Conservation (phyloP, 2,888 invertebrate genomes). For the Notodonta ziczac region DNA sequence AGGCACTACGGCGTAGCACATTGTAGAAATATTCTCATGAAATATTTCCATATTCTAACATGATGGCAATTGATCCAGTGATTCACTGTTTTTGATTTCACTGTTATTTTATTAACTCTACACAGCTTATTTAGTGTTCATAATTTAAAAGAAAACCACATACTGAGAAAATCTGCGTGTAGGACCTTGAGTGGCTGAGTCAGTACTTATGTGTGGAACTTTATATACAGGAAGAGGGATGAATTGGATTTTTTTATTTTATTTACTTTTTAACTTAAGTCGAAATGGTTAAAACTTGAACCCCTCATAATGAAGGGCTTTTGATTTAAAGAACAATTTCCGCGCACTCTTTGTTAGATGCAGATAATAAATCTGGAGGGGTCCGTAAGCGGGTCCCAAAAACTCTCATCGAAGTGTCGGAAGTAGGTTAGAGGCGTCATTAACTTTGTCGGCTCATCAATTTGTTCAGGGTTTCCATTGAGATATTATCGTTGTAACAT, state of each 20-base stretch:
- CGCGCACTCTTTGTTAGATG: conserved; percentile 25
- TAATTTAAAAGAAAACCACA: too few relatives aligned
- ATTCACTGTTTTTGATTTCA: too few relatives aligned
- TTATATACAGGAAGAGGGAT: not conserved
- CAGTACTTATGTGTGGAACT: not conserved
- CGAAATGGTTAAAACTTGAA: conserved; percentile 17
- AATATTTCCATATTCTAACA: not conserved
- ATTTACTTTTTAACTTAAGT: conserved; percentile 4
- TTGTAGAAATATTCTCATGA: conserved; percentile 19
- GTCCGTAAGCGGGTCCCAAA: conserved; percentile 20
- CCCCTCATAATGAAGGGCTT: conserved; percentile 19
- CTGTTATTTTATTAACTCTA: too few relatives aligned
- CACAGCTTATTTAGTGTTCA: too few relatives aligned
- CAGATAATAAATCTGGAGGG: conserved; percentile 31
- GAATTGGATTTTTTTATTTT: too few relatives aligned
- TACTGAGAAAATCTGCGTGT: not conserved
- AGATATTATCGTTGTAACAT: not conserved
- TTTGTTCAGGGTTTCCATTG: conserved; percentile 8
- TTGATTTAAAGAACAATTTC: conserved; percentile 36
- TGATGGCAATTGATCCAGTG: too few relatives aligned
- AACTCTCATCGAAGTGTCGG: conserved; percentile 21
- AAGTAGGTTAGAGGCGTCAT: not conserved
- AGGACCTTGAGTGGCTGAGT: not conserved
- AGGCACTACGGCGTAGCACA: conserved; percentile 23
- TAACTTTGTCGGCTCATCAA: conserved; percentile 1